Conservation (phyloP, 1,140 invertebrate genomes). For the Megalonaias nervosa region DNA sequence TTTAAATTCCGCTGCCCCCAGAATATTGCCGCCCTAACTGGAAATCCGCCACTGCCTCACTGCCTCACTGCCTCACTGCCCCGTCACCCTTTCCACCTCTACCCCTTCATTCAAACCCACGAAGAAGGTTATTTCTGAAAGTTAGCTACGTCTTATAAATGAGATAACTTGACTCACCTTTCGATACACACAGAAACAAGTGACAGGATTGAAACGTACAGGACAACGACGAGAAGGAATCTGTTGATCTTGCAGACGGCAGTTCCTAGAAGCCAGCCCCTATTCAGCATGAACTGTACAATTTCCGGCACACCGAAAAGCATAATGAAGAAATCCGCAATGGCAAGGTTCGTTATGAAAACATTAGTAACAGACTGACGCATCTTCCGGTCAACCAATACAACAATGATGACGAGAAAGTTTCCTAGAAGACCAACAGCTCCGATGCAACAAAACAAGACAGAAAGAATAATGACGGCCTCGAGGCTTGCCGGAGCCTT, state of each 20-base stretch:
- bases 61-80: too few species aligned
- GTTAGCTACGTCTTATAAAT: background rate
- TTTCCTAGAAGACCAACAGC: slow-evolving; percentile 67
- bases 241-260: slow-evolving; percentile 63
- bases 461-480: slow-evolving; percentile 30
- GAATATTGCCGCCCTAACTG: too few species aligned
- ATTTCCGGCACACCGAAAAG: slow-evolving; percentile 70
- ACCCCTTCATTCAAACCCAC: too few species aligned
- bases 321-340: slow-evolving; percentile 70
- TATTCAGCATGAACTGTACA: slow-evolving; percentile 68
- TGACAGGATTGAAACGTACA: slow-evolving; percentile 70
- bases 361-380: slow-evolving; percentile 69
- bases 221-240: slow-evolving; percentile 64
- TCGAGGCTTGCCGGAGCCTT: slow-evolving; percentile 18
- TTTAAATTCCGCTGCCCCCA: too few species aligned
- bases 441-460: slow-evolving; percentile 60
- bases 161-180: slow-evolving; percentile 58
- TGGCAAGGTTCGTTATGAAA: slow-evolving; percentile 70
- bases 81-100: too few species aligned
- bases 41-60: too few species aligned
- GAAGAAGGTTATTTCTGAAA: too few species aligned
- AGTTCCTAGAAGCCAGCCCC: slow-evolving; percentile 69
- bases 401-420: slow-evolving; percentile 67
- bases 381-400: slow-evolving; percentile 69
- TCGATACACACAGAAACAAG: slow-evolving; percentile 69